Evolutionary conservation across 2,113 vertebrate genomes (phyloP).

Genomic region (Protobothrops mucrosquamatus): DNA sequence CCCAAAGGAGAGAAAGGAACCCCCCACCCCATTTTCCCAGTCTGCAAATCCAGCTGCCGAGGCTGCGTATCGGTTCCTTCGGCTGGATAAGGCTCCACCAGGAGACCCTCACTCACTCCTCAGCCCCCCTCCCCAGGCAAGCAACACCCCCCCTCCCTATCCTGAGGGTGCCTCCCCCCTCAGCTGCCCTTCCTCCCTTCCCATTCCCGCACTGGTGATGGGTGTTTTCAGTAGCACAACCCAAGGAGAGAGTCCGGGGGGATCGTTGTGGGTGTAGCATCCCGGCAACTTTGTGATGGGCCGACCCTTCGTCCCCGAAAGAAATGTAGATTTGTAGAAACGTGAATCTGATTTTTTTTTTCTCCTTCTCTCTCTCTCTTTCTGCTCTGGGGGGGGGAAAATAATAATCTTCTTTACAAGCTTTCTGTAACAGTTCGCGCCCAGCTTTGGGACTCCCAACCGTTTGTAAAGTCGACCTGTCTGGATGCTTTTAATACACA

Average conservation of each 20-base stretch:
- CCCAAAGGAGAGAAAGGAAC: neutral
- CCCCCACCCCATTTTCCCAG: neutral
- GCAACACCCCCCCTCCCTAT: too few relatives aligned
- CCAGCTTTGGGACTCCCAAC: neutral
- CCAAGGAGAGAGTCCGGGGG: neutral
- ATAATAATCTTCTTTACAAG: neutral
- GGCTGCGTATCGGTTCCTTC: too few relatives aligned
- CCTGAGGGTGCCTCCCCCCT: neutral
- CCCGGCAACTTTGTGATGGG: neutral
- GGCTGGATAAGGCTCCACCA: neutral
- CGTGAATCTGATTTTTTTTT: accelerated
- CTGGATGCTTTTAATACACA: neutral
- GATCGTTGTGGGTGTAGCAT: neutral
- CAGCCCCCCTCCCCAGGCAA: too few relatives aligned
- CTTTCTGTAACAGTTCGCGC: too few relatives aligned
- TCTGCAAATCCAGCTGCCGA: neutral
- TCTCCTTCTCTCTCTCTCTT: too few relatives aligned
- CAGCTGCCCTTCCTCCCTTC: neutral
- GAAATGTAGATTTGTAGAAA: neutral
- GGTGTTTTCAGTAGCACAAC: neutral
- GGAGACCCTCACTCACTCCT: neutral
- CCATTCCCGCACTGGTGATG: neutral
- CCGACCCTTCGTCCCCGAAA: neutral
- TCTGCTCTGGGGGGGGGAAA: neutral
- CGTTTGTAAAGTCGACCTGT: neutral